These are phyloP conservation scores for Diabrotica balteata DNA, from an alignment of 2,888 invertebrate genomes.

Conservation along the genomic window DNA sequence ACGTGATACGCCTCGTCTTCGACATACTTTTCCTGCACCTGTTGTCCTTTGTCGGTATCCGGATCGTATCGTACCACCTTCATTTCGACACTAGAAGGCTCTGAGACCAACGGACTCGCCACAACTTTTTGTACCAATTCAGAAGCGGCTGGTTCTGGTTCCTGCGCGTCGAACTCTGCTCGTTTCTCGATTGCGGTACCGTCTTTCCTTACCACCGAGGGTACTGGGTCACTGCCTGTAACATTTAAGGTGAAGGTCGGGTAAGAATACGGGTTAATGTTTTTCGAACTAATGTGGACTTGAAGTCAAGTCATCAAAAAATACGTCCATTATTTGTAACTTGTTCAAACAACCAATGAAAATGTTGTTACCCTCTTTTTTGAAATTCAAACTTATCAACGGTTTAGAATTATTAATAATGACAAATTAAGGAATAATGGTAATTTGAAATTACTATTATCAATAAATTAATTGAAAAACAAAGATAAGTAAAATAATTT, in stretches of 20 bases:
- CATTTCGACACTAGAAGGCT: slow-evolving; percentile 74
- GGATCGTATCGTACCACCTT: slow-evolving; percentile 86
- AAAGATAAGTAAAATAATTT: no score
- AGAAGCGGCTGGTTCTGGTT: slow-evolving; percentile 67
- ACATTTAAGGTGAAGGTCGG: slow-evolving; percentile 22
- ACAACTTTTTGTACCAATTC: slow-evolving; percentile 61
- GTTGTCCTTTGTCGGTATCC: slow-evolving; percentile 73
- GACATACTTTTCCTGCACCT: slow-evolving; percentile 75
- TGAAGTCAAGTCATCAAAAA: no score
- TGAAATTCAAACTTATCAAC: no score
- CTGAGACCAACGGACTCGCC: slow-evolving; percentile 43
- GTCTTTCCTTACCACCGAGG: slow-evolving; percentile 71
- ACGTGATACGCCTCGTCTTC: slow-evolving; percentile 75
- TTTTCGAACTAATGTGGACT: neutral
- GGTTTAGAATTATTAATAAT: no score
- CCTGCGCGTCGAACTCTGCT: slow-evolving; percentile 32
- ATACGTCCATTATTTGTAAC: no score
- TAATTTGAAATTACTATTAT: no score
- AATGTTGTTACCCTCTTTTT: no score
- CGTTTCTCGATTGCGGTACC: slow-evolving; percentile 64
- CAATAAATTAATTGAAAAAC: no score
- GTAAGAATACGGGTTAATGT: slow-evolving; percentile 2
- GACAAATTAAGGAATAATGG: no score
- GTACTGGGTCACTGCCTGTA: slow-evolving; percentile 65
- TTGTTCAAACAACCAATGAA: no score